Conservation (phyloP, 1,140 invertebrate genomes). For the Metaphire vulgaris region DNA sequence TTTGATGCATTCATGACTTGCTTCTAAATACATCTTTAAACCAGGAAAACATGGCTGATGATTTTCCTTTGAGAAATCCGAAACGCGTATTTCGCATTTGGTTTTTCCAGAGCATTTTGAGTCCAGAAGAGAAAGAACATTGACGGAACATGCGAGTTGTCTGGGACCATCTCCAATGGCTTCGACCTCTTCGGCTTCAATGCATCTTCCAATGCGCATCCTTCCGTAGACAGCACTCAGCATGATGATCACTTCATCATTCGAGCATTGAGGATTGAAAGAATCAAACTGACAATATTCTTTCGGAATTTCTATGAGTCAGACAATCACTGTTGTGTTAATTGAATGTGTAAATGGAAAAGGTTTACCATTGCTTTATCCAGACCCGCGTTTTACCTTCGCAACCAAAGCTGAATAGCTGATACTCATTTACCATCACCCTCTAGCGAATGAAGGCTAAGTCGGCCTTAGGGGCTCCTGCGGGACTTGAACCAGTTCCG, state of each 20-base stretch:
- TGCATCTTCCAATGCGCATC: constrained; percentile 12
- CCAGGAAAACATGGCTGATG: constrained; percentile 1
- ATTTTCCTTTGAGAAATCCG: neutral
- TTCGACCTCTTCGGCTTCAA: constrained; percentile 6
- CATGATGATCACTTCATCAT: constrained; percentile 16
- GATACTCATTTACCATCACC: too few species aligned
- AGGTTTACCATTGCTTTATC: too few species aligned
- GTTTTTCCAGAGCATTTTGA: neutral
- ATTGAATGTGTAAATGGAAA: too few species aligned
- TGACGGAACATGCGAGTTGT: neutral
- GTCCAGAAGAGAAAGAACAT: neutral
- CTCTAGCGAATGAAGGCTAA: too few species aligned
- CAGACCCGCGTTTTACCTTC: too few species aligned
- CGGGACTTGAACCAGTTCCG: too few species aligned
- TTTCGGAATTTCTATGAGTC: too few species aligned
- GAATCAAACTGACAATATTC: constrained; percentile 15
- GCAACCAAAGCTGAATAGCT: too few species aligned
- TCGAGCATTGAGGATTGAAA: constrained; percentile 17
- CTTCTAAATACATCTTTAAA: constrained; percentile 12
- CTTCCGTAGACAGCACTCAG: constrained; percentile 7
- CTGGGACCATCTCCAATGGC: neutral
- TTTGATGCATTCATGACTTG: constrained; percentile 10
- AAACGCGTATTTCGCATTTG: constrained; percentile 1
- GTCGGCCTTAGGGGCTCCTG: too few species aligned
- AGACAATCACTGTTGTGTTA: too few species aligned